Evolutionary conservation across 1,140 invertebrate species (phyloP).

Genomic region (Bombus sylvicola): DNA sequence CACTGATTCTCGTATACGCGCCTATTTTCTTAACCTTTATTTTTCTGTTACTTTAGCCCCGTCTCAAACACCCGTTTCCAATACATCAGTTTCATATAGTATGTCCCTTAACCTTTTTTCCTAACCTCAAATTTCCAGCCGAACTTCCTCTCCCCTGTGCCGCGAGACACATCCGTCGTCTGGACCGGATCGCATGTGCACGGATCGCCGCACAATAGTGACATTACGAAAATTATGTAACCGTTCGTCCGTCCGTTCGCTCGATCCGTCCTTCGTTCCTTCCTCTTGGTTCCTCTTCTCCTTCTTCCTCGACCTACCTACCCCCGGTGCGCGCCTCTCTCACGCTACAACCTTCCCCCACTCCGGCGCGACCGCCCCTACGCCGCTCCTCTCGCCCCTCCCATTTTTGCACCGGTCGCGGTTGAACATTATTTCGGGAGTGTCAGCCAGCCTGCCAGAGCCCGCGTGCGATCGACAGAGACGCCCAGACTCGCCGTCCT

Average conservation of each 20-base stretch:
- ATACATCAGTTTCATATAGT: neutral
- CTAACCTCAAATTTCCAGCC: neutral
- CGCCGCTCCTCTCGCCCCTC: neutral
- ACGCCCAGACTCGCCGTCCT: conserved; percentile 14
- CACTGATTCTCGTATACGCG: too few species aligned
- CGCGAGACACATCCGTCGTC: neutral
- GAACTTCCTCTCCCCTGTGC: neutral
- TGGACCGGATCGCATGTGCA: neutral
- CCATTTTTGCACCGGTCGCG: neutral
- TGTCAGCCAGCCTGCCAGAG: conserved; percentile 69
- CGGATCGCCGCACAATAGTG: conserved; percentile 12
- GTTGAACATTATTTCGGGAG: conserved; percentile 77
- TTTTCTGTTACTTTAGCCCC: too few species aligned
- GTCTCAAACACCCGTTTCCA: too few species aligned
- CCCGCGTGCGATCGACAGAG: conserved; percentile 25
- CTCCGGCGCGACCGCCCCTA: neutral
- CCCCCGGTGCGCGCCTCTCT: neutral
- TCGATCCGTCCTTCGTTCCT: conserved; percentile 32
- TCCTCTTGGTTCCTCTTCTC: conserved; percentile 26
- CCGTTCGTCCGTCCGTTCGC: neutral
- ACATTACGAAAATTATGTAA: conserved; percentile 57
- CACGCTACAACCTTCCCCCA: neutral
- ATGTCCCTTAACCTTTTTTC: neutral
- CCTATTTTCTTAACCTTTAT: neutral
- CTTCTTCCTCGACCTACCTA: conserved; percentile 23